phyloP scores from a whole-genome alignment of 2,113 vertebrate genomes.

The Dolichallabes microphthalmus region DNA sequence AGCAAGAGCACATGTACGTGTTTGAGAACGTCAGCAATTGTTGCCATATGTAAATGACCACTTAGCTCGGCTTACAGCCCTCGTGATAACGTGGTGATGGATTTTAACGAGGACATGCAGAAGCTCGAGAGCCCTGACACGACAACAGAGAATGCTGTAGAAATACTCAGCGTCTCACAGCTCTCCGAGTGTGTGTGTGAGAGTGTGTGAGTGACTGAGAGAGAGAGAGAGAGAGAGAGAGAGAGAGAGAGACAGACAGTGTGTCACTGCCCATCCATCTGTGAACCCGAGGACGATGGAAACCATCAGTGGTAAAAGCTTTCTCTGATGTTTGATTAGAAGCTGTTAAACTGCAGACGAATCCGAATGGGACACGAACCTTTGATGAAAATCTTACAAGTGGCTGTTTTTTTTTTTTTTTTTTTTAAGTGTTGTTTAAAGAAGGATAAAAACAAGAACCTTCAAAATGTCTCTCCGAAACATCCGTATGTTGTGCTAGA shows the following conservation, averaged over 20 bases:
- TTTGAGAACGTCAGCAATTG: constrained; percentile 6
- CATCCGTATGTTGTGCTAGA: not conserved
- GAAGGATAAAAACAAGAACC: not conserved
- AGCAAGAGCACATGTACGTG: not conserved
- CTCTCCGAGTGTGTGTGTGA: not conserved
- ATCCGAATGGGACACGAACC: not conserved
- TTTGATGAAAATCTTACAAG: not conserved
- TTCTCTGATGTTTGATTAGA: not conserved
- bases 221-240: no score
- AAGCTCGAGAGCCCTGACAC: not conserved
- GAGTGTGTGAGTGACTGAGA: not conserved
- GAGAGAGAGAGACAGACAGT: not conserved
- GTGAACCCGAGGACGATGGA: not conserved
- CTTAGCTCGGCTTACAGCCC: not conserved
- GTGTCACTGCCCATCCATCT: constrained; percentile 16
- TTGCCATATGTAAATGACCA: constrained; percentile 27
- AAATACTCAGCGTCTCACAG: not conserved
- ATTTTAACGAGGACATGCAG: constrained; percentile 17
- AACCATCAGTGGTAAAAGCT: not conserved
- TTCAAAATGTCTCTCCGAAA: not conserved
- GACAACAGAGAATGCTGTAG: not conserved
- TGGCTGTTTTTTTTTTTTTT: not conserved
- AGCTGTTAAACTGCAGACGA: not conserved
- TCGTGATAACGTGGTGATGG: constrained; percentile 10
- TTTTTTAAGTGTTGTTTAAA: not conserved